Percentiles rank a stretch among this genome's conserved stretches.
Conservation (phyloP, 37 sponge, comb jelly and placozoan species). For the Aplysina aerophoba region DNA sequence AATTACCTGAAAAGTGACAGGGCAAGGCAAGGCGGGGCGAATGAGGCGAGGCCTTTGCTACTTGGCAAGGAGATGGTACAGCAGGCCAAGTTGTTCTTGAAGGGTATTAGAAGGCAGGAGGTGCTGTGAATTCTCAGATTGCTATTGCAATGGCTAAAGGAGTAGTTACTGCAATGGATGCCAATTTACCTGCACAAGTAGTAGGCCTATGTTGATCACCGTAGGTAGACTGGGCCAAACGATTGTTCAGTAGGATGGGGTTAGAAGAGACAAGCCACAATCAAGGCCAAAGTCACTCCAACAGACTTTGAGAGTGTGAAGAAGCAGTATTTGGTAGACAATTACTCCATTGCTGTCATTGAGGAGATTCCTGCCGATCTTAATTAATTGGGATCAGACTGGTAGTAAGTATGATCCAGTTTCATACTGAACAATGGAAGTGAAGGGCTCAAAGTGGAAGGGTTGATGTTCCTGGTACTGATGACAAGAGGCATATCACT, state of each 20-base stretch:
- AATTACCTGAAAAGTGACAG: background rate
- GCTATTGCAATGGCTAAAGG: conserved; percentile 7
- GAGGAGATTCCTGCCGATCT: conserved; percentile 33
- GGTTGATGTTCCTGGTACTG: conserved; percentile 9
- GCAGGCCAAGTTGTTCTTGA: conserved; percentile 15
- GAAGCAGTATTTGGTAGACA: conserved; percentile 30
- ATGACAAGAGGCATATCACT: conserved; percentile 45
- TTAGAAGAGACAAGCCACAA: conserved; percentile 33
- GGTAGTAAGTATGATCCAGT: conserved; percentile 44
- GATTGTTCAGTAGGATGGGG: conserved; percentile 39
- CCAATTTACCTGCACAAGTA: conserved; percentile 19
- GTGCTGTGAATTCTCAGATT: conserved; percentile 9
- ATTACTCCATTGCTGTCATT: background rate
- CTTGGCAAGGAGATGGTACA: conserved; percentile 4
- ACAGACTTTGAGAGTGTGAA: conserved; percentile 24
- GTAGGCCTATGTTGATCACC: background rate
- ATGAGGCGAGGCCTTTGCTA: background rate
- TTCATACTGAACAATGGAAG: conserved; percentile 30
- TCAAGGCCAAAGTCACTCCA: conserved; percentile 25
- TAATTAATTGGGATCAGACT: conserved; percentile 47
- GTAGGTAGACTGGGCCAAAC: conserved; percentile 33
- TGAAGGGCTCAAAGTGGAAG: conserved; percentile 12
- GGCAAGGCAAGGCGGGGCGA: too few species aligned
- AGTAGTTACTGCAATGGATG: conserved; percentile 9
- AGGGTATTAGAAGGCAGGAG: background rate